Conservation (phyloP, 2,113 vertebrate genomes). For the Hydrolagus affinis region DNA sequence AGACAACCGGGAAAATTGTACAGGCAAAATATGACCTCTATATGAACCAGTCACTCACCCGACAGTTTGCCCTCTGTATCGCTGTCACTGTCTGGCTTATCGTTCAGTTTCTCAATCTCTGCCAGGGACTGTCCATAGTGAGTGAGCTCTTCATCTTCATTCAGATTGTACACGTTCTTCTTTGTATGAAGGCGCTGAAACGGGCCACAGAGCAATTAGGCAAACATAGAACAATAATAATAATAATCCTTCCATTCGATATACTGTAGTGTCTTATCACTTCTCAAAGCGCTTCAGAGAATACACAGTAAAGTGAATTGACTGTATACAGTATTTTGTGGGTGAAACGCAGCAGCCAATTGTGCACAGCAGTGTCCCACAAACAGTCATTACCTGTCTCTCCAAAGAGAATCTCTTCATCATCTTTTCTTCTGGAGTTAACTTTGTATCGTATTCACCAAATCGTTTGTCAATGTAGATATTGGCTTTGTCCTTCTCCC, state of each 20-base stretch:
- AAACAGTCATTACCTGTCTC: slow-evolving; percentile 77
- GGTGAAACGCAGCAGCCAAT: too few relatives aligned
- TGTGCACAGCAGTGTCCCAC: too few relatives aligned
- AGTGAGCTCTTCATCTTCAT: slow-evolving; percentile 91
- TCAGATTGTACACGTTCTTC: slow-evolving; percentile 81
- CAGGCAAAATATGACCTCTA: background rate
- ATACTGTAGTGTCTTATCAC: too few relatives aligned
- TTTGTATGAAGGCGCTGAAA: slow-evolving; percentile 69
- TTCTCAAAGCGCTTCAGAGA: too few relatives aligned
- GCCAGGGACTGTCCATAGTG: slow-evolving; percentile 90
- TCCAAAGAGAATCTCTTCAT: slow-evolving; percentile 79
- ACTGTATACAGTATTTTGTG: too few relatives aligned
- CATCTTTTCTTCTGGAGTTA: slow-evolving; percentile 90
- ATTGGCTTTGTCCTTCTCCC: slow-evolving; percentile 68
- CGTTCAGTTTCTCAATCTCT: slow-evolving; percentile 82
- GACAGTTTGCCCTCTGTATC: slow-evolving; percentile 77
- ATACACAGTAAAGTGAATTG: too few relatives aligned
- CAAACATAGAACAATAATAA: background rate
- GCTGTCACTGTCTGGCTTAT: slow-evolving; percentile 73
- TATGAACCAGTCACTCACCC: slow-evolving; percentile 52
- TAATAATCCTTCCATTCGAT: too few relatives aligned
- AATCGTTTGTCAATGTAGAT: slow-evolving; percentile 78
- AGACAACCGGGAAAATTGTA: too few relatives aligned
- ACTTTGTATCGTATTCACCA: slow-evolving; percentile 73
- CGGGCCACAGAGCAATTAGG: slow-evolving; percentile 20